Evolutionary conservation across 2,113 vertebrate species (phyloP), one percentile per base, ranked within the genome.

Genomic region (Prinia subflava): DNA sequence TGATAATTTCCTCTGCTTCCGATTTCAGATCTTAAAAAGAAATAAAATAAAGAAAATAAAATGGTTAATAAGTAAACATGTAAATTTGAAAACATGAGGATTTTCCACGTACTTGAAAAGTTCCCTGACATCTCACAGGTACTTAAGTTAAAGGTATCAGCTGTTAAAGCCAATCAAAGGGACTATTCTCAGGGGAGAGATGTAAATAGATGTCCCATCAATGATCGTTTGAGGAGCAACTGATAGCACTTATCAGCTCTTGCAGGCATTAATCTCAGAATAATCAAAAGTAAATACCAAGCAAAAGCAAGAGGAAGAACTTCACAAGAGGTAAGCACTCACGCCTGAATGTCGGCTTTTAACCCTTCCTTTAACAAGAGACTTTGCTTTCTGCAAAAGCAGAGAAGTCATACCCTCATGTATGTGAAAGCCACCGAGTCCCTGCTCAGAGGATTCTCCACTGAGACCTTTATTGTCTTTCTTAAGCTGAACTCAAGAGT

Each of bases 211-310:
- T 73, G 60, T 86, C 86, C 83, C 84, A 96, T 94, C 69, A 60
- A 56, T 92, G 69, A 91, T 87, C 77, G 47, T 86, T 89, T 95
- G 88, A 88, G 90, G 60, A 89, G 55, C 77, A 92, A 83, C 88
- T 30, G 92, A 97, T 95, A 96, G 60, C 79, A 87, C 90, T 95
- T 94, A 94, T 95, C 92, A 96, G 96, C 75, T 94, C 87, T 84
- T 91, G 90, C 67, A 91, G 53, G 65, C 94, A 96, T 94, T 95
- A 95, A 94, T 96, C 94, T 96, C 84, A 86, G 64, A 87, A 86
- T 90, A 96, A 94, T 96, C 88, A 96, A 96, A 96, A 96, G 96
- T 88, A 96, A 98, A 98, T 83, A 96, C 62, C 81, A 55, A 88
- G 84, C n/a, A 94, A 73, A 62, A 74, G 56, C 57, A 94, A 92